Percentiles rank a stretch among this genome's conserved stretches.
Conservation (phyloP, 1,140 invertebrate species). For the Solenopsis invicta region DNA sequence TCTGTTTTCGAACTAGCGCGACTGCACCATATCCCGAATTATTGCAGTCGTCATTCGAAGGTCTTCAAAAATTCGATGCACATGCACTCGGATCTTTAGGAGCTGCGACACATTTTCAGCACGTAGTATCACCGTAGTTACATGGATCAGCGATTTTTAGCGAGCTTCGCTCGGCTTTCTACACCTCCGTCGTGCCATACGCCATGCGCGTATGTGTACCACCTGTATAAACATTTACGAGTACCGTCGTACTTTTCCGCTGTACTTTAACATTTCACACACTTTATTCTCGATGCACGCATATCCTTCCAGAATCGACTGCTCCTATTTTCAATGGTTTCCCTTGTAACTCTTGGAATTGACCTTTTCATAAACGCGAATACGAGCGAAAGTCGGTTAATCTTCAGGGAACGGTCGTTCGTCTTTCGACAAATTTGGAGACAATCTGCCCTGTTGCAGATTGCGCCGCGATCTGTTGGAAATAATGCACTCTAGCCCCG, state of each 20-base stretch:
- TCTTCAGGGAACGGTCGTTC: neutral
- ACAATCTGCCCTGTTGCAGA: constrained; percentile 2
- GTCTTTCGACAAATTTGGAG: neutral
- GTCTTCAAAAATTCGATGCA: constrained; percentile 54
- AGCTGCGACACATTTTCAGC: constrained; percentile 61
- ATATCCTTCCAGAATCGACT: neutral
- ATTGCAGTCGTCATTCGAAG: constrained; percentile 12
- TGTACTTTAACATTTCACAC: neutral
- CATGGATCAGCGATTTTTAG: constrained; percentile 65
- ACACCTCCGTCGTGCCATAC: neutral
- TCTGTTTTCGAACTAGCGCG: neutral
- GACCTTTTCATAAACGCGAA: neutral
- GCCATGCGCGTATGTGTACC: neutral
- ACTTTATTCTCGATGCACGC: neutral
- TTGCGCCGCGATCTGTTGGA: neutral
- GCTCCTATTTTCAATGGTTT: neutral
- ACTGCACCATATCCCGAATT: constrained; percentile 28
- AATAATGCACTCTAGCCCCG: constrained; percentile 34
- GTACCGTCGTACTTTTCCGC: neutral
- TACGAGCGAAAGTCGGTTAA: neutral
- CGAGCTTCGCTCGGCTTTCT: neutral
- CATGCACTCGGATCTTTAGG: neutral
- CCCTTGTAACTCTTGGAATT: neutral
- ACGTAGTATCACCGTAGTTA: constrained; percentile 60
- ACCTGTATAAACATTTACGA: constrained; percentile 31